Evolutionary conservation across 1,140 invertebrate species (phyloP).

Genomic region (Octopus sinensis): DNA sequence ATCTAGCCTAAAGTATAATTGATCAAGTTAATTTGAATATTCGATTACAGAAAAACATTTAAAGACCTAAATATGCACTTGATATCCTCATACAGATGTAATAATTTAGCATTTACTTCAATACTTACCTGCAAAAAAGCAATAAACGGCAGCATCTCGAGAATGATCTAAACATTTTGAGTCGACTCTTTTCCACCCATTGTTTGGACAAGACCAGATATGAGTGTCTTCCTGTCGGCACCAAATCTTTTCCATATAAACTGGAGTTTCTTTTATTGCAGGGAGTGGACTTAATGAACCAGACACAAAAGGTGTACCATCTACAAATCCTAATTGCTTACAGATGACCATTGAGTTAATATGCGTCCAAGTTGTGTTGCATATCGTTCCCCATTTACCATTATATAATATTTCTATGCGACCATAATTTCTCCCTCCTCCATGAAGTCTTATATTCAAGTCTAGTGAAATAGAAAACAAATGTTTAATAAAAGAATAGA

Average conservation of each 20-base stretch:
- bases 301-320: slow-evolving; percentile 31
- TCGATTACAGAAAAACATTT: not conserved
- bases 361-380: slow-evolving; percentile 39
- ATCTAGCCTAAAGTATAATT: too few species aligned
- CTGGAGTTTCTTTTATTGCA: slow-evolving; percentile 22
- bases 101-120: too few species aligned
- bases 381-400: slow-evolving; percentile 43
- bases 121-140: slow-evolving; percentile 34
- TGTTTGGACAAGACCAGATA: slow-evolving; percentile 35
- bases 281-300: slow-evolving; percentile 24
- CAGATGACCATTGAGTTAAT: slow-evolving; percentile 44
- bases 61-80: too few species aligned
- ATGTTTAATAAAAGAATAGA: not conserved
- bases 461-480: slow-evolving; percentile 18
- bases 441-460: slow-evolving; percentile 28
- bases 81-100: too few species aligned
- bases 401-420: slow-evolving; percentile 52
- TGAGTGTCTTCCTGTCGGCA: slow-evolving; percentile 32
- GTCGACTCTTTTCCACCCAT: slow-evolving; percentile 33
- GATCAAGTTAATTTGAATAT: not conserved
- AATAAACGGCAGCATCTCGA: slow-evolving; percentile 37
- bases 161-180: slow-evolving; percentile 31
- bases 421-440: slow-evolving; percentile 55
- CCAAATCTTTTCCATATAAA: slow-evolving; percentile 38
- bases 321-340: slow-evolving; percentile 40